Conservation (phyloP, 2,888 invertebrate species). For the Drosophila affinis region DNA sequence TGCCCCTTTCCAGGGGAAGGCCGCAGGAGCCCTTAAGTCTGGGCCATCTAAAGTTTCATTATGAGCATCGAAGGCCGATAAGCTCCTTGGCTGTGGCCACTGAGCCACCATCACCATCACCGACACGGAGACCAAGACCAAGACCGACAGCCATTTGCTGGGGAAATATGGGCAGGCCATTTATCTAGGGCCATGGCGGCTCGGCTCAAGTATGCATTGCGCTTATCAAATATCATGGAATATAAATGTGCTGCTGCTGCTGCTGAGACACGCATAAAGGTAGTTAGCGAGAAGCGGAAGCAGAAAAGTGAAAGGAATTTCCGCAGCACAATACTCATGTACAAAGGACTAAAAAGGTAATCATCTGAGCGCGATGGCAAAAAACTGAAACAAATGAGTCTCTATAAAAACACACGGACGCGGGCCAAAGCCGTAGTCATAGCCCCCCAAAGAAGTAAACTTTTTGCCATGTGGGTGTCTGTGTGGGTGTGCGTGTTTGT, state of each 20-base stretch:
- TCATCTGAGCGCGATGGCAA: constrained; percentile 55
- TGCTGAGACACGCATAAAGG: constrained; percentile 63
- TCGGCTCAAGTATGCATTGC: constrained; percentile 32
- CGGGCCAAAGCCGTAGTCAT: constrained; percentile 2
- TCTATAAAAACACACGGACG: constrained; percentile 60
- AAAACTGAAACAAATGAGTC: constrained; percentile 70
- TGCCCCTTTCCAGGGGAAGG: constrained; percentile 6
- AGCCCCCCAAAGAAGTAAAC: constrained; percentile 22
- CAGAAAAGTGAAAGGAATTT: constrained; percentile 60
- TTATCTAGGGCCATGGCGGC: constrained; percentile 36
- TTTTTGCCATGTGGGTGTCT: constrained; percentile 27
- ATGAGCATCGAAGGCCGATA: constrained; percentile 10
- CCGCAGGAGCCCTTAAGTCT: not conserved
- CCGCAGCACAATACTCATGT: constrained; percentile 40
- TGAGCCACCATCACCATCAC: no score
- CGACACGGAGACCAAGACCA: not conserved
- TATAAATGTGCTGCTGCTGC: constrained; percentile 54
- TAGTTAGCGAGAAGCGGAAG: constrained; percentile 60
- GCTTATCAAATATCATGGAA: constrained; percentile 64
- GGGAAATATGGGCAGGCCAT: constrained; percentile 56
- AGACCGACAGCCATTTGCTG: constrained; percentile 18
- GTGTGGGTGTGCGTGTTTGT: constrained; percentile 9
- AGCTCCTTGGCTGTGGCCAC: constrained; percentile 28
- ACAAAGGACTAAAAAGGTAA: constrained; percentile 57
- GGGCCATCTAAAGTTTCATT: constrained; percentile 19